phyloP scores from a whole-genome alignment of 30 jellyfish, hydroid and myxozoan species.

The Morbakka virulenta region DNA sequence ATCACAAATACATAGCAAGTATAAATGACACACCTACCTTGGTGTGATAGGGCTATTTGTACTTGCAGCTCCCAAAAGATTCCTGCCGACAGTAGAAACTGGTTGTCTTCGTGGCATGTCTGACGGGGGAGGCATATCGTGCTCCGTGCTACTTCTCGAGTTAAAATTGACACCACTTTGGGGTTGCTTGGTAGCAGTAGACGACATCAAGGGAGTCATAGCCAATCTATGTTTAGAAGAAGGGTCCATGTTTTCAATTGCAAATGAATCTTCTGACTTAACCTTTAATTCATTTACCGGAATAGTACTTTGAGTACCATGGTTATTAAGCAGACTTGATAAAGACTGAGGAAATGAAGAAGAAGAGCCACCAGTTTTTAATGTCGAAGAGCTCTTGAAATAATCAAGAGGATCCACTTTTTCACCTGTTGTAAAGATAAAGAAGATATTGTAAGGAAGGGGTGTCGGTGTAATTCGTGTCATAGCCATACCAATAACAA shows the following conservation, averaged over 20 bases:
- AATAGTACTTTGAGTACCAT: not conserved
- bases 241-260: slow-evolving; percentile 92
- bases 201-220: slow-evolving; percentile 86
- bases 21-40: no score
- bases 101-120: slow-evolving; percentile 41
- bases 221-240: slow-evolving; percentile 19
- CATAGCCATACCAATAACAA: no score
- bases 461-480: no score
- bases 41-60: slow-evolving; percentile 96
- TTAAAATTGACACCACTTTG: not conserved
- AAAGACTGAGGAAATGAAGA: slow-evolving; percentile 44
- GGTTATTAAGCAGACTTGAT: not conserved
- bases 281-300: slow-evolving; percentile 5
- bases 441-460: not conserved
- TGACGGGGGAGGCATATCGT: slow-evolving; percentile 78
- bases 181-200: slow-evolving; percentile 90
- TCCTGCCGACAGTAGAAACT: slow-evolving; percentile 61
- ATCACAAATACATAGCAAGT: no score
- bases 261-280: slow-evolving; percentile 45
- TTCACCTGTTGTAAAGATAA: slow-evolving; percentile 76
- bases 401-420: slow-evolving; percentile 86
- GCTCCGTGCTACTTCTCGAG: slow-evolving; percentile 28
- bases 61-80: slow-evolving; percentile 74
- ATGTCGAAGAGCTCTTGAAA: slow-evolving; percentile 54
- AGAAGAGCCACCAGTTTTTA: not conserved